Base-by-base conservation (phyloP, 1,140 invertebrate genomes). In the Dysdera silvatica region DNA sequence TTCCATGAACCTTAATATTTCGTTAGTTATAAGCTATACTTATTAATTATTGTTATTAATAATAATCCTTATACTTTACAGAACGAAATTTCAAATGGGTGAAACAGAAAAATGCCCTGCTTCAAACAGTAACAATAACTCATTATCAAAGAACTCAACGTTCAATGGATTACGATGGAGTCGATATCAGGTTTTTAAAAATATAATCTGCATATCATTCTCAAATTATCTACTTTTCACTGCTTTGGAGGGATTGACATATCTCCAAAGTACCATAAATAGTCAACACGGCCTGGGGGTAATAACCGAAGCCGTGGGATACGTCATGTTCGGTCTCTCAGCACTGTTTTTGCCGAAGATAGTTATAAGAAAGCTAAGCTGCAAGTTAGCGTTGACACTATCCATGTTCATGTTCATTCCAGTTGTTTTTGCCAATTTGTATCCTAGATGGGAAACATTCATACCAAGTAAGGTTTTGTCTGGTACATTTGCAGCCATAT, bases 401-500 rank as follows among this genome's bases (percentile, higher is more conserved):
- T 73, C 72, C 10, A 76, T 77, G 73, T 4, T 71, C 1, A 69
- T 72, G 18, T 78, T 77, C 59, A 68, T 75, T 16, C 64, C 75
- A 0, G 78, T 75, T 59, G 74, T 78, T 67, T 73, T 67, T 1
- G 75, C 76, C 5, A 78, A 78, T 62, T 73, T 78, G 45, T 75
- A 77, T 62, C 56, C 68, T 8, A 40, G 40, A 23, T 66, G 52
- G 41, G 18, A 2, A 8, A n/a, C 73, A 4, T 70, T 81, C 55
- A 71, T 78, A 10, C 78, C 78, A 14, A 72, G 74, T 8, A 77
- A 79, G 0, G 69, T 80, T 67, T 71, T 35, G 1, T 6, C 60
- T n/a, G 81, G 81, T 1, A 37, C 80, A 1, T 75, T 76, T 2
- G 78, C 77, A 1, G 77, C 79, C 2, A 77, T 79, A 3, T 64